phyloP scores from a whole-genome alignment of 2,113 vertebrate species.

The Aramus guarauna region DNA sequence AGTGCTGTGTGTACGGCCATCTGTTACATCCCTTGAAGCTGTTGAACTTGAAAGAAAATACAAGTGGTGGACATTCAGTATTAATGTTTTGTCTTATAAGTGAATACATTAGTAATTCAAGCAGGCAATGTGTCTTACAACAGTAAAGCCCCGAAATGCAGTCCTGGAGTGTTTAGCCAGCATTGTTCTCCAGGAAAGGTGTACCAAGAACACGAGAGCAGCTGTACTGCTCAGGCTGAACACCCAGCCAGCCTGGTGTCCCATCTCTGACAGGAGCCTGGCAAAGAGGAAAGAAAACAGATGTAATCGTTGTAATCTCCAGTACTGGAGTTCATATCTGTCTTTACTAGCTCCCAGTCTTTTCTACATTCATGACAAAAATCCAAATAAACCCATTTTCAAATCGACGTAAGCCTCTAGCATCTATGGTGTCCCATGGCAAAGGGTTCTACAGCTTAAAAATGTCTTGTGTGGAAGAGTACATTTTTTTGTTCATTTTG shows the following conservation, averaged over 20 bases:
- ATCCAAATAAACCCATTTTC: neutral
- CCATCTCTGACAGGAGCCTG: neutral
- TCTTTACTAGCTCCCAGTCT: neutral
- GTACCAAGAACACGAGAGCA: neutral
- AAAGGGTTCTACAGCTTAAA: neutral
- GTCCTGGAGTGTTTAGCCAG: neutral
- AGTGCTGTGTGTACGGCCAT: neutral
- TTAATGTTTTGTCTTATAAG: neutral
- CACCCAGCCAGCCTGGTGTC: neutral
- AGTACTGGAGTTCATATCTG: neutral
- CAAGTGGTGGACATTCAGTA: neutral
- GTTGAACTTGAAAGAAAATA: neutral
- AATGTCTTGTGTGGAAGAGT: neutral
- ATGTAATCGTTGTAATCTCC: neutral
- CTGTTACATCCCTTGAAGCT: neutral
- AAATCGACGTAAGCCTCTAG: neutral
- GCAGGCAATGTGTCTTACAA: neutral
- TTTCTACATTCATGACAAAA: neutral
- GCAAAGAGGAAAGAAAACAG: neutral
- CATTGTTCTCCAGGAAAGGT: neutral
- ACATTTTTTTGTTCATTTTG: neutral
- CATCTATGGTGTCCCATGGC: neutral
- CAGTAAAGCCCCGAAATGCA: neutral
- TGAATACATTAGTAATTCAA: neutral
- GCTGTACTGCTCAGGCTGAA: neutral